Evolutionary conservation across 1,140 invertebrate species (phyloP).

Genomic region (Ceratoteleas bidentatus): DNA sequence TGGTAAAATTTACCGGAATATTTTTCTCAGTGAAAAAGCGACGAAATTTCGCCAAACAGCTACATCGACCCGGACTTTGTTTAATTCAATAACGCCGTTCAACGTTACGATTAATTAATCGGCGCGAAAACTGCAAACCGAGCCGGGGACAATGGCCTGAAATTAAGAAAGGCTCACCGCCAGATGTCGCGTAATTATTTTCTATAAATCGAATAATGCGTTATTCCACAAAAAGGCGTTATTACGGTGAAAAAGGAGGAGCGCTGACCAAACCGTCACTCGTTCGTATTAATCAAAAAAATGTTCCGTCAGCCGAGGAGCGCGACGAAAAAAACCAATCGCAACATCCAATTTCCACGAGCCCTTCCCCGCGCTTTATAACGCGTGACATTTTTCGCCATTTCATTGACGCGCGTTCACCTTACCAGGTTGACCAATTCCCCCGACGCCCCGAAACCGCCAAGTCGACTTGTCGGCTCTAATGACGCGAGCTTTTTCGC

Average conservation of each 20-base stretch:
- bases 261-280: constrained; percentile 5
- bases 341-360: constrained; percentile 43
- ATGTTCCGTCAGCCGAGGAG: constrained; percentile 34
- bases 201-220: background rate
- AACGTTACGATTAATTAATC: too few species aligned
- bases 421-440: constrained; percentile 46
- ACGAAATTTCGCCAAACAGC: too few species aligned
- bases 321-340: constrained; percentile 38
- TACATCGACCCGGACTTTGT: too few species aligned
- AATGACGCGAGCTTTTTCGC: constrained; percentile 55
- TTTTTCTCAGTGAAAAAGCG: too few species aligned
- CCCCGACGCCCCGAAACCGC: background rate
- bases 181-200: background rate
- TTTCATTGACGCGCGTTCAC: constrained; percentile 22
- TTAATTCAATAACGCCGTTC: too few species aligned
- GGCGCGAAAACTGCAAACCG: too few species aligned
- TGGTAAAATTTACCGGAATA: too few species aligned
- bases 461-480: constrained; percentile 51
- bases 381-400: constrained; percentile 45
- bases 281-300: constrained; percentile 52
- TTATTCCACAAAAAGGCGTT: background rate
- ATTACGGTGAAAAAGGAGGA: background rate
- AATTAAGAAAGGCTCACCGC: background rate
- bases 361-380: background rate
- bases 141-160: too few species aligned